Evolutionary conservation across 2,888 invertebrate genomes (phyloP).

Genomic region (Pycnomerus fuliginosus): DNA sequence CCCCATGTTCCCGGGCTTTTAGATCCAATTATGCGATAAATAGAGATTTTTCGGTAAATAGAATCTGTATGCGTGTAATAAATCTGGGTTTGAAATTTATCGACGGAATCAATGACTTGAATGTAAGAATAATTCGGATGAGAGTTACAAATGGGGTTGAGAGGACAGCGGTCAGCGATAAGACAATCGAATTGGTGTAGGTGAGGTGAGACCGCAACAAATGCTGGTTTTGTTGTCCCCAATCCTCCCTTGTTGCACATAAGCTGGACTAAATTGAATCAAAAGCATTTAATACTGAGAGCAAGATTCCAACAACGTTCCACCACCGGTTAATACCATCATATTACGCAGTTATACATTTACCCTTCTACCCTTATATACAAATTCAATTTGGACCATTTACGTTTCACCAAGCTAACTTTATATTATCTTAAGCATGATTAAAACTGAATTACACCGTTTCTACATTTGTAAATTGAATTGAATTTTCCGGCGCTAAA

Average conservation of each 20-base stretch:
- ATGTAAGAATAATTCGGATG: constrained; percentile 20
- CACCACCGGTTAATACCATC: constrained; percentile 40
- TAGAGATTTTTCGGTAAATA: constrained; percentile 24
- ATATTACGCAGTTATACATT: constrained; percentile 44
- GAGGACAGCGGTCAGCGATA: constrained; percentile 41
- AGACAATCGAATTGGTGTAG: constrained; percentile 37
- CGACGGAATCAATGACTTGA: constrained; percentile 15
- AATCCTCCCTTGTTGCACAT: constrained; percentile 41
- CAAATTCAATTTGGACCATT: constrained; percentile 37
- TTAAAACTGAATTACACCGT: constrained; percentile 37
- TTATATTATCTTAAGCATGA: constrained; percentile 38
- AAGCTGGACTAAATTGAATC: constrained; percentile 48
- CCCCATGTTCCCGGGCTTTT: constrained; percentile 24
- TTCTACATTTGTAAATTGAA: constrained; percentile 22
- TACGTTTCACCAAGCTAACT: constrained; percentile 31
- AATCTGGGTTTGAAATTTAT: constrained; percentile 17
- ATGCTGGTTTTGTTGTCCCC: constrained; percentile 17
- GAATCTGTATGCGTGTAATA: constrained; percentile 9
- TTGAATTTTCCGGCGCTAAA: too few species aligned
- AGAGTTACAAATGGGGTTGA: constrained; percentile 40
- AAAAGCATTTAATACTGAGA: constrained; percentile 46
- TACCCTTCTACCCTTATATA: constrained; percentile 32
- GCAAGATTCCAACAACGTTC: constrained; percentile 41
- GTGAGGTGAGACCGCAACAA: constrained; percentile 15
- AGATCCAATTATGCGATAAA: constrained; percentile 32